phyloP scores from a whole-genome alignment of 2,888 invertebrate genomes.

The Apodemia hepburni region DNA sequence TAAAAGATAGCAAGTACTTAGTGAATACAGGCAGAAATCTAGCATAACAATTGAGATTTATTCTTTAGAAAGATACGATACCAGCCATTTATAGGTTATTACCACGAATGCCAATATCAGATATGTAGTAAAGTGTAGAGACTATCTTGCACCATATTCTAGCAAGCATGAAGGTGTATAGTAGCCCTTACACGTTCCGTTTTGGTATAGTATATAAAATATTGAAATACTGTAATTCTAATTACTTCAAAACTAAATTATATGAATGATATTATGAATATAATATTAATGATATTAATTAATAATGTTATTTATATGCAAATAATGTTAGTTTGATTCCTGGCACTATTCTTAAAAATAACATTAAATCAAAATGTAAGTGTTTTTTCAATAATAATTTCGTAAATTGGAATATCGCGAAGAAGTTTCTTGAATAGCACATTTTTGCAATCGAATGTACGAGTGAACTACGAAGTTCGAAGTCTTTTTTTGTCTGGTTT shows the following conservation, averaged over 20 bases:
- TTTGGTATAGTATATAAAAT: not conserved
- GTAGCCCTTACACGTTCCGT: not conserved
- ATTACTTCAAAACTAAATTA: not conserved
- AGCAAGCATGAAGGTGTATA: not conserved
- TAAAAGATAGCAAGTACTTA: no score
- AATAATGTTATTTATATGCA: conserved; percentile 14
- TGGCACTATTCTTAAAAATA: not conserved
- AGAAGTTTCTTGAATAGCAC: conserved; percentile 42
- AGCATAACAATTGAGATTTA: no score
- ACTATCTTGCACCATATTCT: no score
- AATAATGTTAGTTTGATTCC: not conserved
- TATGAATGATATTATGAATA: not conserved
- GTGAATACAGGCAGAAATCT: no score
- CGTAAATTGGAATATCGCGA: conserved; percentile 24
- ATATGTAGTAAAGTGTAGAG: no score
- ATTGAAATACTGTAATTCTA: not conserved
- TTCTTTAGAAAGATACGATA: no score
- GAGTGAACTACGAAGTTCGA: conserved; percentile 10
- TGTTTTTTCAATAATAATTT: not conserved
- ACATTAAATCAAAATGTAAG: not conserved
- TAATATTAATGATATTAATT: not conserved
- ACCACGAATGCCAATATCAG: no score
- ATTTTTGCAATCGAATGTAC: conserved; percentile 28
- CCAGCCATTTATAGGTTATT: no score
- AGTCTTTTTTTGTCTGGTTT: conserved; percentile 25